phyloP scores from a whole-genome alignment of 2,797 vertebrate species.

The Chaetophractus vellerosus region DNA sequence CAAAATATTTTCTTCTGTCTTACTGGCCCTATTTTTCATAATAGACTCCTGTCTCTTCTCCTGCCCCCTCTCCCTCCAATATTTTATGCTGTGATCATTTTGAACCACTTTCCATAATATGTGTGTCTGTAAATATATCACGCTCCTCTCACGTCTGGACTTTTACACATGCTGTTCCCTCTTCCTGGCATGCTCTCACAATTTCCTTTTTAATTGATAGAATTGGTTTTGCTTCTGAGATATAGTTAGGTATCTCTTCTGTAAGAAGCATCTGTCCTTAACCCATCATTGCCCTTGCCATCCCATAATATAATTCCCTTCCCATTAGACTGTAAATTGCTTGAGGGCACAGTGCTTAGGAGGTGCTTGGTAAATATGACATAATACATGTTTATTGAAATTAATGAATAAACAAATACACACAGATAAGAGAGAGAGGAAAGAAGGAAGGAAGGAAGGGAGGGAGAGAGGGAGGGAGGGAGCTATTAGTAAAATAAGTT shows the following conservation, averaged over 20 bases:
- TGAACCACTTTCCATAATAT: not conserved
- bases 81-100: not conserved
- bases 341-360: not conserved
- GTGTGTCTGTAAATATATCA: not conserved
- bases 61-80: not conserved
- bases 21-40: not conserved
- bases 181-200: not conserved
- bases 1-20: not conserved
- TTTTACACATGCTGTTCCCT: not conserved
- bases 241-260: not conserved
- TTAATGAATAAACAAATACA: not conserved
- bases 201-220: not conserved
- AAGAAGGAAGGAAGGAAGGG: not conserved
- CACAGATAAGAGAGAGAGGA: not conserved
- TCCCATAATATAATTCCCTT: not conserved
- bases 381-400: slow-evolving; percentile 30
- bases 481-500: not conserved
- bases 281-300: not conserved
- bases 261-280: not conserved
- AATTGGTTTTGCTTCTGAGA: not conserved
- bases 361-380: not conserved
- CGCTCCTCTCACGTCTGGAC: not conserved
- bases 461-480: not conserved
- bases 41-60: no score
- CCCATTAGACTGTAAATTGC: not conserved